These are phyloP conservation scores for Batillaria attramentaria DNA, from an alignment of 1,140 invertebrate species.

Conservation along the genomic window DNA sequence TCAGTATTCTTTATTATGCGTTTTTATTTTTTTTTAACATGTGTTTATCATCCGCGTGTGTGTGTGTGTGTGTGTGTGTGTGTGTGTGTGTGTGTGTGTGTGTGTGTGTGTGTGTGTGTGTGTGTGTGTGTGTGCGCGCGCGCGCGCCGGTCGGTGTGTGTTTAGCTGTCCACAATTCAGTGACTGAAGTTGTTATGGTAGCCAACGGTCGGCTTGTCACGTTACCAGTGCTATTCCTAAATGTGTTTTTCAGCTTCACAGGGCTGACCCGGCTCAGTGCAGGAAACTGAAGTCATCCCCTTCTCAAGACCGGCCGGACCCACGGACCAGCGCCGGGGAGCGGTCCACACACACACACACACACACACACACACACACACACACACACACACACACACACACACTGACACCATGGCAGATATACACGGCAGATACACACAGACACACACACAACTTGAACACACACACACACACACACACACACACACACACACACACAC, in stretches of 20 bases:
- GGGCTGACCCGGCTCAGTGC: background rate
- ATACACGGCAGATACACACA: background rate
- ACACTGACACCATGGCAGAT: background rate
- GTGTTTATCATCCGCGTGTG: background rate
- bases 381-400: too few relatives aligned
- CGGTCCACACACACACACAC: too few relatives aligned
- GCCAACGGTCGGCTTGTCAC: background rate
- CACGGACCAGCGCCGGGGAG: too few relatives aligned
- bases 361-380: too few relatives aligned
- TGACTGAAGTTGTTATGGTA: background rate
- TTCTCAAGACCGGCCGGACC: too few relatives aligned
- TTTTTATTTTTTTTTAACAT: background rate
- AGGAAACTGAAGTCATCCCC: too few relatives aligned
- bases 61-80: conserved; percentile 20
- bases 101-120: conserved; percentile 22
- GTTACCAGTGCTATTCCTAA: background rate
- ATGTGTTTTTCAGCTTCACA: background rate
- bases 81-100: conserved; percentile 26
- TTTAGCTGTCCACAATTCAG: background rate
- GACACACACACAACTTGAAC: background rate
- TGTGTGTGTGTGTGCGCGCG: conserved; percentile 4
- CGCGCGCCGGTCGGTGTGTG: background rate
- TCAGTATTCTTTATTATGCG: background rate
- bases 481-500: conserved; percentile 17
- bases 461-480: background rate